Conservation (phyloP, 2,888 invertebrate genomes). For the Gryllus longicercus region DNA sequence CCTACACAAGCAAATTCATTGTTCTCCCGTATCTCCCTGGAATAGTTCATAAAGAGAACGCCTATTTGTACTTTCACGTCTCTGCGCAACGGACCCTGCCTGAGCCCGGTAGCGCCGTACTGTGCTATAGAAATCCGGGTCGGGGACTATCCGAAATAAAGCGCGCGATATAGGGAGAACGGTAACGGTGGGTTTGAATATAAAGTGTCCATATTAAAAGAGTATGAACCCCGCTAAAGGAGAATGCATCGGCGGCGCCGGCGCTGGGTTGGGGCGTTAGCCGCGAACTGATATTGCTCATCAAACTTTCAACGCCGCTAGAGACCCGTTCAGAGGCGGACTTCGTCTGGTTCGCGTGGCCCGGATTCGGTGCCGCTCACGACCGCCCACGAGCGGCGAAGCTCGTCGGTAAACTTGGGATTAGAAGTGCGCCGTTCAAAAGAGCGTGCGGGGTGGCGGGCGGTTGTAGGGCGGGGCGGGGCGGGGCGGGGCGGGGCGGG, state of each 20-base stretch:
- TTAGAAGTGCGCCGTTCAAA: no score
- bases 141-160: background rate
- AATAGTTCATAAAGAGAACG: background rate
- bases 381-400: no score
- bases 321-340: background rate
- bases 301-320: slow-evolving; percentile 1
- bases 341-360: no score
- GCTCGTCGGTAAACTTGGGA: no score
- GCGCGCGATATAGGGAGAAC: background rate
- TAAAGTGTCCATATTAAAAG: no score
- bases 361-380: no score
- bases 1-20: slow-evolving; percentile 7
- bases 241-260: no score
- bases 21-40: background rate
- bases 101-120: background rate
- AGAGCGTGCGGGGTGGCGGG: no score
- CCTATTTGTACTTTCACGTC: background rate
- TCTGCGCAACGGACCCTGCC: background rate
- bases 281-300: background rate
- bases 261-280: background rate
- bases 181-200: no score
- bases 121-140: background rate
- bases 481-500: no score
- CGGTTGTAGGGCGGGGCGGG: no score
- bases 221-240: no score